Evolutionary conservation across 2,797 vertebrate genomes (phyloP), one percentile per base, ranked within the genome.

Genomic region (Orestias chungarensis): DNA sequence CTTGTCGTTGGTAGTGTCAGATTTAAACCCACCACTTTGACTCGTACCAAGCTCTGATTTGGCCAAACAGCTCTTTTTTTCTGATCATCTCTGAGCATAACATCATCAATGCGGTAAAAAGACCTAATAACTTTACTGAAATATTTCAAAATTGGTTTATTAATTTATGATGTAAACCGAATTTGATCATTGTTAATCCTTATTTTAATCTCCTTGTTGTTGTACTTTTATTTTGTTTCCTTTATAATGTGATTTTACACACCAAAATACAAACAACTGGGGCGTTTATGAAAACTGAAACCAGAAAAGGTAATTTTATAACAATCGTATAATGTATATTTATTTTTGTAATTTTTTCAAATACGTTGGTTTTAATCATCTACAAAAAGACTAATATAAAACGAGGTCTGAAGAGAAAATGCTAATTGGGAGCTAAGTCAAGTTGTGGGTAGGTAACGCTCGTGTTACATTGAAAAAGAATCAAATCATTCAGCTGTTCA

Each of bases 261-360:
- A 47, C 47, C 6, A 14, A 52, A 55, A 6, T 62, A 27, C n/a
- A 27, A 52, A 25, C 49, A 62, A n/a, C 15, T 40, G 35, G 72
- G 64, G 42, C 33, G 27, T 70, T 75, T 65, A 62, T 57, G 10
- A 42, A 42, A 59, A 71, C 70, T 57, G 46, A 50, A 40, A 52
- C 17, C 61, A 68, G 14, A 79, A 74, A 46, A 73, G 79, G 68
- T 78, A 12, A 74, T 64, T 76, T 89, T 73, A 73, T 73, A 61
- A 6, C 49, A 66, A 57, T 50, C 14, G 76, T 46, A 3, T 44
- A 8, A 2, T 65, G 20, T 31, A 10, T 64, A 0, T 4, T 12
- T 52, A 3, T 11, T 49, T 64, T 3, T 74, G 14, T 76, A 27
- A 46, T 76, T 65, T 67, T 67, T 55, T 64, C 44, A 35, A 29